phyloP scores from a whole-genome alignment of 2,888 invertebrate species.

The Nephrocerus scutellatus region DNA sequence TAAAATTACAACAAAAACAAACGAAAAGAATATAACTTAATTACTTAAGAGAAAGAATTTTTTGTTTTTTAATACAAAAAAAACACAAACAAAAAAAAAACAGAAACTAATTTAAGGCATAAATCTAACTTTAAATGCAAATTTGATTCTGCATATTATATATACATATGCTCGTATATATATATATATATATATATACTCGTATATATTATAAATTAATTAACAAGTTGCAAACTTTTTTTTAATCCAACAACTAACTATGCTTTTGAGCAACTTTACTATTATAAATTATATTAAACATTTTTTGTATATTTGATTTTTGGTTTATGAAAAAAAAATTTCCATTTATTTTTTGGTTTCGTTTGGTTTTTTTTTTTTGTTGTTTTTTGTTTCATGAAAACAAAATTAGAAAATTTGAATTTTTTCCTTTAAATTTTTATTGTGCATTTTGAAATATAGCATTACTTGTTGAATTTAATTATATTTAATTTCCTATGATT shows the following conservation, averaged over 20 bases:
- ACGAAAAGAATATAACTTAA: constrained; percentile 25
- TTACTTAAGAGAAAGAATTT: too few species aligned
- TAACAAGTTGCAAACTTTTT: constrained; percentile 21
- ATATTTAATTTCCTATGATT: constrained; percentile 15
- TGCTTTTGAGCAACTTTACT: constrained; percentile 20
- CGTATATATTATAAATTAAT: constrained; percentile 15
- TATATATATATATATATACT: too few species aligned
- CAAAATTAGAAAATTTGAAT: too few species aligned
- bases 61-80: too few species aligned
- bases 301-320: constrained; percentile 13
- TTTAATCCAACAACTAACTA: constrained; percentile 9
- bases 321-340: constrained; percentile 14
- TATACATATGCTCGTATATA: too few species aligned
- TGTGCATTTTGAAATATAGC: constrained; percentile 22
- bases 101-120: constrained; percentile 14
- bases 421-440: too few species aligned
- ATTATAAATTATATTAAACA: too few species aligned
- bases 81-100: constrained; percentile 42
- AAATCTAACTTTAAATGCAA: constrained; percentile 19
- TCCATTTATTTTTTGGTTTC: constrained; percentile 4
- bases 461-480: constrained; percentile 19
- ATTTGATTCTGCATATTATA: constrained; percentile 19
- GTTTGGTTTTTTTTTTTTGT: background rate
- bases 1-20: constrained; percentile 28
- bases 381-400: constrained; percentile 7